phyloP scores from a whole-genome alignment of 2,888 invertebrate species.

The Ashinkailepas kermadecensis region DNA sequence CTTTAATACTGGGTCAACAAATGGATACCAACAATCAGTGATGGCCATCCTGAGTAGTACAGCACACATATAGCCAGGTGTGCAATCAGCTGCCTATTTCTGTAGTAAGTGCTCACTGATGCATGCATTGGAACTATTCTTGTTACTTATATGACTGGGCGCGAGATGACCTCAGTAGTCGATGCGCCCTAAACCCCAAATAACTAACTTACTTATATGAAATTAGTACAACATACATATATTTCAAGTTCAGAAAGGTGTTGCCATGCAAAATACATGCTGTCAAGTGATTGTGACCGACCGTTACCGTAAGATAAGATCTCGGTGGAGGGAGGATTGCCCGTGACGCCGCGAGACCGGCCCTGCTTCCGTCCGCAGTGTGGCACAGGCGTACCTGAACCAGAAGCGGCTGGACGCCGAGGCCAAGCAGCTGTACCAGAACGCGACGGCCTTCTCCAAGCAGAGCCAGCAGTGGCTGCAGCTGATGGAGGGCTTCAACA shows the following conservation, averaged over 20 bases:
- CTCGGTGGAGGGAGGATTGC: too few relatives aligned
- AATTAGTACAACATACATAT: too few relatives aligned
- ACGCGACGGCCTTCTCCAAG: constrained; percentile 88
- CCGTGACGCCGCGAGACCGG: too few relatives aligned
- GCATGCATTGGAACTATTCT: background rate
- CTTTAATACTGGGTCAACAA: too few relatives aligned
- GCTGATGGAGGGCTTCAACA: constrained; percentile 51
- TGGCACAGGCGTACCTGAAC: constrained; percentile 96
- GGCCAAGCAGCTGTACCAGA: constrained; percentile 88
- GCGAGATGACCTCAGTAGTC: too few relatives aligned
- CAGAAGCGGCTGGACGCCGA: constrained; percentile 96
- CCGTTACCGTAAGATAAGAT: too few relatives aligned
- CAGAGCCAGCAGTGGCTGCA: constrained; percentile 97
- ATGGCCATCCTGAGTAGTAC: background rate
- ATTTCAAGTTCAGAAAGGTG: too few relatives aligned
- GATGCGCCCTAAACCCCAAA: too few relatives aligned
- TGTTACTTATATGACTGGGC: too few relatives aligned
- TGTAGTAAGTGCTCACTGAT: background rate
- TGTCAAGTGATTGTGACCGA: too few relatives aligned
- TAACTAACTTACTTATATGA: too few relatives aligned
- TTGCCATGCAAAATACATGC: too few relatives aligned
- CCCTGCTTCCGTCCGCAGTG: constrained; percentile 50
- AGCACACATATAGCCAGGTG: background rate
- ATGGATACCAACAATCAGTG: background rate
- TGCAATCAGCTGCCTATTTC: background rate